Evolutionary conservation across 2,113 vertebrate species (phyloP), one percentile per base, ranked within the genome.

Genomic region (Hemicordylus capensis): DNA sequence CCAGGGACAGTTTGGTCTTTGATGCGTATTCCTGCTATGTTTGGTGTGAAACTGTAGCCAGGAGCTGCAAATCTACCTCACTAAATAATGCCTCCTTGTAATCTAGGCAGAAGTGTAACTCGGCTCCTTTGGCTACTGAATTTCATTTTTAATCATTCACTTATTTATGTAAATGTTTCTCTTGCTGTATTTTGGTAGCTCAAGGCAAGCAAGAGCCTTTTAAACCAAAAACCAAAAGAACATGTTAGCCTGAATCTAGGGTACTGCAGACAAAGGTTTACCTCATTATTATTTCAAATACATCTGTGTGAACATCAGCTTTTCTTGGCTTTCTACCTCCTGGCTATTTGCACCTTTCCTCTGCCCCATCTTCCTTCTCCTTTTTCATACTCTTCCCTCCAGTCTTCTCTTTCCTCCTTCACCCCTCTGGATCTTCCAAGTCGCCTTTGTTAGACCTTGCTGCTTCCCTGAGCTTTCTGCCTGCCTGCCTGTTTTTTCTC

Each of bases 161-260:
- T 73, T 58, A 59, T 72, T 82, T 79, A 44, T 39, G 26, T 61
- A 81, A 81, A n/a, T 39, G 28, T 72, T 82, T 76, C 67, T 42
- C 24, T 70, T 44, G 28, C 54, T 34, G 28, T 10, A 42, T 59
- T 82, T 19, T 72, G 80, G 22, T 72, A 54, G 51, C 56, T 44
- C 42, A 17, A 72, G 39, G 80, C 54, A 44, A 59, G 72, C 72
- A n/a, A 6, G 11, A 34, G 31, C 64, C 39, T 31, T 58, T 59
- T 59, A 58, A 82, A 72, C 24, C 26, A 15, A 51, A 42, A 10
- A n/a, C 37, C 11, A 67, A 17, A 14, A 31, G 19, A 15, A n/a
- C n/a, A 67, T 5, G 19, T 11, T 67, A 37, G 64, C 4, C 15
- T 67, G 15, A 37, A 66, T 12, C 24, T 37, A 80, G 46, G 22